These are phyloP conservation scores for Ploceus nigricollis DNA, from an alignment of 2,113 vertebrate species.

Conservation along the genomic window DNA sequence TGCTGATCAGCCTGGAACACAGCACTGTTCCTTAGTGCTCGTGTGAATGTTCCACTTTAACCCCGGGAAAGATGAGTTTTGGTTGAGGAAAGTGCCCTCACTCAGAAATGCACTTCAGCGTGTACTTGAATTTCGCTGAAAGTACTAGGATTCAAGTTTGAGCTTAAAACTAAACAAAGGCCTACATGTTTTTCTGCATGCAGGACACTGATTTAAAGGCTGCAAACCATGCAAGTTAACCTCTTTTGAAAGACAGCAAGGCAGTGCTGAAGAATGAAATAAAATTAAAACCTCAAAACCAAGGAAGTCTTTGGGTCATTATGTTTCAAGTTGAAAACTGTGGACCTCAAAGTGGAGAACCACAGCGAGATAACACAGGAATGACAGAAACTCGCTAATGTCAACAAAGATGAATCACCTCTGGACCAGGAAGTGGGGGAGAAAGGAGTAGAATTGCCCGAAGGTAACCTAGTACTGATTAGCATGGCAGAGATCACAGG, in stretches of 20 bases:
- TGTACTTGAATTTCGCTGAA: background rate
- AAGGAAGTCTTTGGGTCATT: background rate
- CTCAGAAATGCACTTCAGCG: background rate
- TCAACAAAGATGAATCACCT: background rate
- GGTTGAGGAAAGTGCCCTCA: background rate
- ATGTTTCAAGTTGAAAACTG: background rate
- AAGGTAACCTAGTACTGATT: background rate
- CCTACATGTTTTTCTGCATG: background rate
- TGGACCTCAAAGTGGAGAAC: background rate
- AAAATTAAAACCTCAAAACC: background rate
- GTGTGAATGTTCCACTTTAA: background rate
- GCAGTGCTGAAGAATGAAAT: background rate
- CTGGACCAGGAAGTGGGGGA: background rate
- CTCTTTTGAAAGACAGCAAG: background rate
- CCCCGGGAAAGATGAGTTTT: background rate
- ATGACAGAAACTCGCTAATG: background rate
- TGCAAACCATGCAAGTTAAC: background rate
- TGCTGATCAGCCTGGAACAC: background rate
- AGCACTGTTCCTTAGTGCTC: background rate
- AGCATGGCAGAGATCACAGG: background rate
- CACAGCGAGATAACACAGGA: background rate
- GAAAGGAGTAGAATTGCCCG: background rate
- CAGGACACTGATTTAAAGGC: background rate
- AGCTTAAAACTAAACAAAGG: background rate
- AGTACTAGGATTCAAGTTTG: background rate